Percentiles rank a stretch among this genome's conserved stretches.
phyloP scores from a whole-genome alignment of 2,888 invertebrate species.

The Sinelater perroti region DNA sequence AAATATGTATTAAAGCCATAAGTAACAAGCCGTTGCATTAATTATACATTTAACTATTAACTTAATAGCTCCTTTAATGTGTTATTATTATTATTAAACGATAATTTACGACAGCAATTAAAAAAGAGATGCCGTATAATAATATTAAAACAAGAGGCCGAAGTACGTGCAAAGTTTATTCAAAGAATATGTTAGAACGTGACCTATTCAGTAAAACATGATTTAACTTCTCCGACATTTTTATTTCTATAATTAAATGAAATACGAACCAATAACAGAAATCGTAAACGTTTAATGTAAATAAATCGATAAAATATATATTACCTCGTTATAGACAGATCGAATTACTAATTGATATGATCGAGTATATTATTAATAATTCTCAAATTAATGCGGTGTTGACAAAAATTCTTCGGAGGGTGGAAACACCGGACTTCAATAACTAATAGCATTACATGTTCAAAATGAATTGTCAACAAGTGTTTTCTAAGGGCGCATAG shows the following conservation, averaged over 20 bases:
- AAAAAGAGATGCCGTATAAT: conserved; percentile 19
- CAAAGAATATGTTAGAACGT: conserved; percentile 29
- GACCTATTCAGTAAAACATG: conserved; percentile 30
- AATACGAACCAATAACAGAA: conserved; percentile 28
- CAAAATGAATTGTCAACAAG: too few species aligned
- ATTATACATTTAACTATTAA: conserved; percentile 8
- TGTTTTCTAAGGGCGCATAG: too few species aligned
- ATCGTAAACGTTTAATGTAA: conserved; percentile 31
- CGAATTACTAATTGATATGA: conserved; percentile 31
- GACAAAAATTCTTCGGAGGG: conserved; percentile 24
- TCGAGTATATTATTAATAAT: conserved; percentile 29
- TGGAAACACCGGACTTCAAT: too few species aligned
- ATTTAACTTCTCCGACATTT: conserved; percentile 28
- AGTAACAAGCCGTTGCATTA: conserved; percentile 4
- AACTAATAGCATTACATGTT: too few species aligned
- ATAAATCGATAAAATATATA: conserved; percentile 30
- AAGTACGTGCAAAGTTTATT: conserved; percentile 28
- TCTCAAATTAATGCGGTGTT: conserved; percentile 24
- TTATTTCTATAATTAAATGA: conserved; percentile 31
- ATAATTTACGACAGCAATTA: conserved; percentile 23
- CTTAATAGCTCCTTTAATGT: conserved; percentile 12
- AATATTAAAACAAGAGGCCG: conserved; percentile 26
- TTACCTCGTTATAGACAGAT: conserved; percentile 27
- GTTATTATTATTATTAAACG: conserved; percentile 22
- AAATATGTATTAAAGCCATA: background rate